A percentile compares a stretch with the other conserved stretches of the same genome.
Conservation (phyloP, 1,140 invertebrate species). For the Drosophila nikananu region DNA sequence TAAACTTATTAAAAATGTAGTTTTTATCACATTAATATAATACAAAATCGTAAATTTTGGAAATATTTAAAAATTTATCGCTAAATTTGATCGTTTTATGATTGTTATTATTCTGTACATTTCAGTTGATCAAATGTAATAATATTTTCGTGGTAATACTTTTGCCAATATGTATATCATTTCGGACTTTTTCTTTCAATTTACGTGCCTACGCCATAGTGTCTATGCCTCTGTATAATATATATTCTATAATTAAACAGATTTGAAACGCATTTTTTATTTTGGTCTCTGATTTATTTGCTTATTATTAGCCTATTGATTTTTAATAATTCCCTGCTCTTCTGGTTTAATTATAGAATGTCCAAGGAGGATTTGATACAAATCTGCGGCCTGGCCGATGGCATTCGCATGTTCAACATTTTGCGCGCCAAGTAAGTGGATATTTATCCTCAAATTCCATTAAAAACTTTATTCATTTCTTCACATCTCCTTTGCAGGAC, state of each 20-base stretch:
- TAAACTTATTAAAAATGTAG: fast-evolving
- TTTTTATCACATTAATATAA: too few relatives aligned
- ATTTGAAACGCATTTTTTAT: not conserved
- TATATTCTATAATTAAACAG: constrained; percentile 8
- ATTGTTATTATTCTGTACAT: not conserved
- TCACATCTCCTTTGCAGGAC: constrained; percentile 85
- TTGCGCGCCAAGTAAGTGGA: constrained; percentile 91
- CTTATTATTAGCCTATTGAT: constrained; percentile 2
- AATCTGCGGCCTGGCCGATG: constrained; percentile 96
- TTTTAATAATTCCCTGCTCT: not conserved
- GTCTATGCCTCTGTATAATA: not conserved
- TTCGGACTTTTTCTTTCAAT: not conserved
- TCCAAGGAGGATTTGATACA: constrained; percentile 96
- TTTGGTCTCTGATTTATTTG: not conserved
- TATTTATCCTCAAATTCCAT: not conserved
- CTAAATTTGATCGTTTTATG: too few relatives aligned
- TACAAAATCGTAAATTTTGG: too few relatives aligned
- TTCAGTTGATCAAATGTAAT: not conserved
- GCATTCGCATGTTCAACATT: constrained; percentile 95
- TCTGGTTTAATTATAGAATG: constrained; percentile 86
- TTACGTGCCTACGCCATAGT: not conserved
- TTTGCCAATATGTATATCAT: not conserved
- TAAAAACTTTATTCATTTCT: not conserved
- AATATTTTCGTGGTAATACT: not conserved
- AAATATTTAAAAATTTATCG: not conserved